Evolutionary conservation across 2,888 invertebrate species (phyloP).

Genomic region (Therioaphis trifolii): DNA sequence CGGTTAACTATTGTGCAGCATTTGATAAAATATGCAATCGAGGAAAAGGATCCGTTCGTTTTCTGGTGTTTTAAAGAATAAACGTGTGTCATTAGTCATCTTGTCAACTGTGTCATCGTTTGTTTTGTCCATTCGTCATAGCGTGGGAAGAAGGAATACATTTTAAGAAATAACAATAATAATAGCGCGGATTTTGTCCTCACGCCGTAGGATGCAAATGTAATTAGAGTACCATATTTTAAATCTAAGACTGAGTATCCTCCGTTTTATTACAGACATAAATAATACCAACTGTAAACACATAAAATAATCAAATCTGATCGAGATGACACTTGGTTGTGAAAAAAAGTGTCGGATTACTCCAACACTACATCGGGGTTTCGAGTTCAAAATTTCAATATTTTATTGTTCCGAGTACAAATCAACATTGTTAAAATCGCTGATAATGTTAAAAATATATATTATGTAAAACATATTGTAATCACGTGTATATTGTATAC

Average conservation of each 20-base stretch:
- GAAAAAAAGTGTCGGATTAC: neutral
- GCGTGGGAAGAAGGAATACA: constrained; percentile 9
- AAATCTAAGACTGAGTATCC: neutral
- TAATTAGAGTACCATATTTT: neutral
- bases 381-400: neutral
- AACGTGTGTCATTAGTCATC: constrained; percentile 1
- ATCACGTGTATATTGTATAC: neutral
- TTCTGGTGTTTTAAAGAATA: neutral
- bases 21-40: constrained; percentile 6
- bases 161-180: constrained; percentile 4
- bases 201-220: neutral
- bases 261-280: too few relatives aligned
- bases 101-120: neutral
- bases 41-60: neutral
- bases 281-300: too few relatives aligned
- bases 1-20: neutral
- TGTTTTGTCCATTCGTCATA: neutral
- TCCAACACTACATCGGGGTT: neutral
- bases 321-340: neutral
- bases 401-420: neutral
- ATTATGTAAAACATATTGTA: neutral
- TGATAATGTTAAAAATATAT: neutral
- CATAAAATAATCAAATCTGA: neutral
- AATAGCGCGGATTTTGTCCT: neutral
- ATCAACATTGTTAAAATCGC: neutral